Conservation (phyloP, 1,140 invertebrate species). For the Sminthurides bifidus region DNA sequence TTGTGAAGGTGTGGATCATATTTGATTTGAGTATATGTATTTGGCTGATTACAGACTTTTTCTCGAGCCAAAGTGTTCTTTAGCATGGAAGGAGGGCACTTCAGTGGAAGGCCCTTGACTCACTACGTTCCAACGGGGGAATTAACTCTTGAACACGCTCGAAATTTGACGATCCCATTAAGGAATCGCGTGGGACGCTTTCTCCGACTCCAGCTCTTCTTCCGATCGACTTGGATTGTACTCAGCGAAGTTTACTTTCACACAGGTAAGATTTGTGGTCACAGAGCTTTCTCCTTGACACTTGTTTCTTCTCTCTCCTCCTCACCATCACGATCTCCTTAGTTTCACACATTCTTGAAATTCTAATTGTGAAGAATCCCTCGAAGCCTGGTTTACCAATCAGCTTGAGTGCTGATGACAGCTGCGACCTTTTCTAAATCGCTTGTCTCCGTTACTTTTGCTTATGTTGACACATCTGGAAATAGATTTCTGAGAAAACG, state of each 20-base stretch:
- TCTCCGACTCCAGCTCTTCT: constrained; percentile 52
- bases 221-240: constrained; percentile 73
- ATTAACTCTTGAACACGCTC: constrained; percentile 60
- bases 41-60: constrained; percentile 46
- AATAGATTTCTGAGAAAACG: too few relatives aligned
- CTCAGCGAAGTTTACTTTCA: constrained; percentile 73
- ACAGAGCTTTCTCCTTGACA: too few relatives aligned
- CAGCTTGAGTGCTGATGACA: too few relatives aligned
- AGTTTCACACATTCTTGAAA: too few relatives aligned
- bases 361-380: too few relatives aligned
- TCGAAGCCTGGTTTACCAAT: too few relatives aligned
- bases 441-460: too few relatives aligned
- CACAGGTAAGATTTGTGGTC: too few relatives aligned
- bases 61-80: constrained; percentile 56
- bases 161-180: constrained; percentile 69
- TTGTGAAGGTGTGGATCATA: background rate
- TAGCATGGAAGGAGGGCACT: constrained; percentile 54
- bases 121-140: constrained; percentile 61
- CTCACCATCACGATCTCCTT: too few relatives aligned
- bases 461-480: too few relatives aligned
- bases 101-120: constrained; percentile 50
- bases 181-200: constrained; percentile 58
- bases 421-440: too few relatives aligned
- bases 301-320: too few relatives aligned
- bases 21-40: background rate